phyloP scores from a whole-genome alignment of 2,113 vertebrate genomes.

The Merops nubicus region DNA sequence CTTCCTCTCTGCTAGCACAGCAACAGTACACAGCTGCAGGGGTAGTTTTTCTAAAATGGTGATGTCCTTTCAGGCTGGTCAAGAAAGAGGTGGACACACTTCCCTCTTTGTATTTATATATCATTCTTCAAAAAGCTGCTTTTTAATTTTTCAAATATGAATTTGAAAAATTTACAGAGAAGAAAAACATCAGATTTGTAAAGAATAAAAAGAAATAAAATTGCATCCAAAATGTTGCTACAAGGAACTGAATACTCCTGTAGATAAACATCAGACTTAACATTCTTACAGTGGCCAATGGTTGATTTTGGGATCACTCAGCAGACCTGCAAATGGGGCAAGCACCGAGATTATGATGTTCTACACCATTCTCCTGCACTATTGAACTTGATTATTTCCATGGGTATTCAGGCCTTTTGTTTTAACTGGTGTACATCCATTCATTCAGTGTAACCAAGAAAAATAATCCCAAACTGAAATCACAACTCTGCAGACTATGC shows the following conservation, averaged over 20 bases:
- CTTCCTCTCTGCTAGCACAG: neutral
- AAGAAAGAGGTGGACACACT: neutral
- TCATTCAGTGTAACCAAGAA: neutral
- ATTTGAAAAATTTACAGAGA: neutral
- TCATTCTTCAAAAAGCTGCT: neutral
- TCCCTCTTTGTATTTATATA: neutral
- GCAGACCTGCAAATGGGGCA: neutral
- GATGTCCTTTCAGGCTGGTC: neutral
- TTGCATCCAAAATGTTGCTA: neutral
- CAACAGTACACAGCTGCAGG: neutral
- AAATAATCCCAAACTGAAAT: neutral
- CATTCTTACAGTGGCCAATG: neutral
- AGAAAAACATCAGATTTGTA: neutral
- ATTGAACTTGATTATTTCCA: neutral
- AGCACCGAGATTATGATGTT: neutral
- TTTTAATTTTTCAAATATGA: neutral
- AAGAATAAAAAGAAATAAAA: neutral
- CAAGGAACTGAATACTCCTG: neutral
- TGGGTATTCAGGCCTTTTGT: neutral
- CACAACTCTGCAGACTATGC: too few species aligned
- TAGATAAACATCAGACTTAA: neutral
- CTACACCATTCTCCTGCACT: too few species aligned
- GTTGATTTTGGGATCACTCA: neutral
- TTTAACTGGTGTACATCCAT: neutral
- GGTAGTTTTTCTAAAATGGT: neutral